Conservation (phyloP, 2,888 invertebrate genomes). For the Sialis fuliginosa region DNA sequence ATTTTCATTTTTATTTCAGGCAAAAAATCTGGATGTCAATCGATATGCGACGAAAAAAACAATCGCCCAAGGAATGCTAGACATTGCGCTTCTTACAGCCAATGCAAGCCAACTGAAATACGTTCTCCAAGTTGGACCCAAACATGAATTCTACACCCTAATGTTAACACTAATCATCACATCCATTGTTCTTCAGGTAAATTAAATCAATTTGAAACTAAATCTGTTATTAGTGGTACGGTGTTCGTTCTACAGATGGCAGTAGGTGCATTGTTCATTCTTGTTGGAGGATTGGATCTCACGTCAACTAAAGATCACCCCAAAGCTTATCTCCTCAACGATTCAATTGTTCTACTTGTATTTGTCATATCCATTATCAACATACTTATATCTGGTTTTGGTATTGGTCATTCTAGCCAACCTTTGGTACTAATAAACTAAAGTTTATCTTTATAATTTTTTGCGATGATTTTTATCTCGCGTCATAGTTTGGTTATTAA, state of each 20-base stretch:
- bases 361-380: slow-evolving; percentile 69
- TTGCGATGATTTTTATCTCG: too few relatives aligned
- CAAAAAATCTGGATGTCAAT: slow-evolving; percentile 66
- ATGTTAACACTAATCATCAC: slow-evolving; percentile 63
- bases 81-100: slow-evolving; percentile 72
- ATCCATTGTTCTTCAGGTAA: slow-evolving; percentile 73
- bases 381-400: slow-evolving; percentile 69
- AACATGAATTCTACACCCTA: slow-evolving; percentile 71
- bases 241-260: slow-evolving; percentile 40
- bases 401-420: slow-evolving; percentile 58
- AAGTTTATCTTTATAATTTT: too few relatives aligned
- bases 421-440: slow-evolving; percentile 34
- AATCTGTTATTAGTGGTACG: slow-evolving; percentile 1
- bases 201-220: slow-evolving; percentile 7
- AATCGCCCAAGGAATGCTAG: slow-evolving; percentile 79
- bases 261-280: slow-evolving; percentile 65
- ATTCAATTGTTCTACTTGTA: slow-evolving; percentile 60
- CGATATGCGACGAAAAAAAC: slow-evolving; percentile 86
- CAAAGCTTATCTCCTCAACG: slow-evolving; percentile 62
- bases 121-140: slow-evolving; percentile 64
- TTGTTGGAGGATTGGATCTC: slow-evolving; percentile 68
- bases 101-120: slow-evolving; percentile 81
- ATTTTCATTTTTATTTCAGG: slow-evolving; percentile 34
- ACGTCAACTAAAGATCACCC: slow-evolving; percentile 57
- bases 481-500: too few relatives aligned